phyloP scores from a whole-genome alignment of 2,113 vertebrate species.

The Zingel zingel region DNA sequence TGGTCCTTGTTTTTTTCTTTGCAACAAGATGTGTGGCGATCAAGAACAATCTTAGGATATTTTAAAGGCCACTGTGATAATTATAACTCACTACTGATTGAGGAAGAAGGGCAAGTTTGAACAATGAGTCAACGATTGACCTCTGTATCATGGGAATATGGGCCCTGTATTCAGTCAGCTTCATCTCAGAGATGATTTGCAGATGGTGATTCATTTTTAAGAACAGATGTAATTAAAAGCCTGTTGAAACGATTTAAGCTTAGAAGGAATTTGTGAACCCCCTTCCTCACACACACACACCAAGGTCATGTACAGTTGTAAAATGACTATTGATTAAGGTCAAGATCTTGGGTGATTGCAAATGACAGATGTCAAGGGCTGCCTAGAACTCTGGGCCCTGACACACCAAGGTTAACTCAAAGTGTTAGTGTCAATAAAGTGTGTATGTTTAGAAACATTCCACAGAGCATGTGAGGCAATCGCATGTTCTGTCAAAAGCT shows the following conservation, averaged over 20 bases:
- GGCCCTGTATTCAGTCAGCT: conserved; percentile 5
- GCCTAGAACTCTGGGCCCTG: background rate
- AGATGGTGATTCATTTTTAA: conserved; percentile 37
- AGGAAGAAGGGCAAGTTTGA: conserved; percentile 30
- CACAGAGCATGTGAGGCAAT: background rate
- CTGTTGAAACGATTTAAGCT: conserved; percentile 3
- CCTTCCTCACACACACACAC: background rate
- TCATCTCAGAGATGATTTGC: conserved; percentile 41
- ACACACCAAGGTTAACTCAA: background rate
- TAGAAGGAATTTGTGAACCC: background rate
- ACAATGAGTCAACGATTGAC: conserved; percentile 25
- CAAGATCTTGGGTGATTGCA: conserved; percentile 3
- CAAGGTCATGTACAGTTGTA: conserved; percentile 5
- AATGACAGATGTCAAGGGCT: background rate
- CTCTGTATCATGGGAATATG: conserved; percentile 15
- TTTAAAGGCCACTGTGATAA: conserved; percentile 35
- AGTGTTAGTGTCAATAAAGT: background rate
- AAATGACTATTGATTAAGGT: conserved; percentile 40
- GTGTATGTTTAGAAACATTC: background rate
- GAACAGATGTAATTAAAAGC: conserved; percentile 52
- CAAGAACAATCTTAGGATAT: conserved; percentile 18
- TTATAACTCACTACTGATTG: conserved; percentile 9
- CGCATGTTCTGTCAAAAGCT: background rate
- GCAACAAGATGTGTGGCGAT: background rate
- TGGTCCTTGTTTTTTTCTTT: background rate